Percentiles rank a stretch among this genome's conserved stretches.
Conservation (phyloP, 2,113 vertebrate species). For the Morone saxatilis region DNA sequence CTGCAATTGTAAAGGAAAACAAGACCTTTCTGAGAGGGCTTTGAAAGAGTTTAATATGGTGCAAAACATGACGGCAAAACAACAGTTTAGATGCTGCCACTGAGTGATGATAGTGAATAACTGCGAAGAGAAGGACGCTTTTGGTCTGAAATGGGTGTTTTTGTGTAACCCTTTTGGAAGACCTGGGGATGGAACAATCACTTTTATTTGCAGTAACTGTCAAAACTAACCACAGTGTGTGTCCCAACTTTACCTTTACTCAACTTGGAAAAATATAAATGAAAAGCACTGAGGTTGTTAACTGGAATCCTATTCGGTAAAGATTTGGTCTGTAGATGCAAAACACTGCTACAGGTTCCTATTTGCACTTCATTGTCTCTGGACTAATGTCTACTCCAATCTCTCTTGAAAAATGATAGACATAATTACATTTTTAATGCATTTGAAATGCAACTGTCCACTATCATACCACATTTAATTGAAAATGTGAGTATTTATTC, state of each 20-base stretch:
- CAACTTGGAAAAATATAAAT: background rate
- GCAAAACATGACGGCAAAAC: constrained; percentile 69
- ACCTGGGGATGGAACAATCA: background rate
- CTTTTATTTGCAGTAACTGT: background rate
- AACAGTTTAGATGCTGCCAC: constrained; percentile 56
- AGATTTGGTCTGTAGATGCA: constrained; percentile 27
- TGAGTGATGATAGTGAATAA: constrained; percentile 2
- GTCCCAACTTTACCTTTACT: background rate
- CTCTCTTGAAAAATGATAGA: constrained; percentile 41
- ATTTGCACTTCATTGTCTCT: constrained; percentile 52
- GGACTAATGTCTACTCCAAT: constrained; percentile 41
- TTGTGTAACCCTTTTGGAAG: background rate
- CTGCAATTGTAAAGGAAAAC: constrained; percentile 74
- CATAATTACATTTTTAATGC: constrained; percentile 64
- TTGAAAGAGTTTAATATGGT: constrained; percentile 57
- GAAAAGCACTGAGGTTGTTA: constrained; percentile 3
- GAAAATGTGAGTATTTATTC: constrained; percentile 64
- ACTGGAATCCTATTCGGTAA: constrained; percentile 12
- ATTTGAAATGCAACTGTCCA: constrained; percentile 66
- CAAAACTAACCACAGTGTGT: background rate
- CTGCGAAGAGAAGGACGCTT: background rate
- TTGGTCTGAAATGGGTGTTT: background rate
- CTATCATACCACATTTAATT: constrained; percentile 56
- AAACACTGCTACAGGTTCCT: constrained; percentile 29
- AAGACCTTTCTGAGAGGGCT: constrained; percentile 63